These are phyloP conservation scores for Haliclona indistincta DNA, from an alignment of 37 sponge, comb jelly and placozoan species.

Conservation along the genomic window DNA sequence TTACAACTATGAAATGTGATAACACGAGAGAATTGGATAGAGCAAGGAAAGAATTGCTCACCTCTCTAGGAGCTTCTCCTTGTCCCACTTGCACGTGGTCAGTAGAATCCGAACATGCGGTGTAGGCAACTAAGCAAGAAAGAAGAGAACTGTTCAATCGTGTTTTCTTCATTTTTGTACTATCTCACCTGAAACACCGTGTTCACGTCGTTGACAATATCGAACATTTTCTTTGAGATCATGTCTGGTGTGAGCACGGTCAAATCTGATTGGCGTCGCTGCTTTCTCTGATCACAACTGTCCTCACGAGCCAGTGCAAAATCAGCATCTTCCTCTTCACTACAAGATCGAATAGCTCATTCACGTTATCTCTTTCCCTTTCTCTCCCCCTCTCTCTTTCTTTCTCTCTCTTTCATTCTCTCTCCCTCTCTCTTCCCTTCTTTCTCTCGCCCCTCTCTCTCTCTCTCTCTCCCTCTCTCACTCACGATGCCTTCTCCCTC, in stretches of 20 bases:
- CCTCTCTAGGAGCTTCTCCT: slow-evolving; percentile 89
- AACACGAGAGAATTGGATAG: no score
- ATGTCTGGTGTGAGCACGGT: slow-evolving; percentile 59
- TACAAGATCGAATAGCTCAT: slow-evolving; percentile 19
- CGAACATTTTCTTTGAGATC: slow-evolving; percentile 84
- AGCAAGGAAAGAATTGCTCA: no score
- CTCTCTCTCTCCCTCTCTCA: no score
- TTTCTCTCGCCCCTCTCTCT: no score
- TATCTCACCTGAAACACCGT: slow-evolving; percentile 78
- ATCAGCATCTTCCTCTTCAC: slow-evolving; percentile 34
- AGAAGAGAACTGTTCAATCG: not conserved
- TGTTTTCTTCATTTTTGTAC: not conserved
- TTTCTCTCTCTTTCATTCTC: slow-evolving; percentile 6
- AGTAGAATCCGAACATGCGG: slow-evolving; percentile 73
- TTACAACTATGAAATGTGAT: no score
- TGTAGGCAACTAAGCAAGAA: slow-evolving; percentile 62
- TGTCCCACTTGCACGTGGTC: slow-evolving; percentile 91
- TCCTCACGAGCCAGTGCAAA: not conserved
- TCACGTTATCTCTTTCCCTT: not conserved
- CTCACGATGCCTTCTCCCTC: no score
- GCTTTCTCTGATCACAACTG: not conserved
- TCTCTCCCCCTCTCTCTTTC: not conserved
- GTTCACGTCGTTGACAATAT: slow-evolving; percentile 79
- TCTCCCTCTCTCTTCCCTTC: not conserved
- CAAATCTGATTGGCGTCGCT: not conserved